phyloP scores from a whole-genome alignment of 1,140 invertebrate species.

The Papilio helenus region DNA sequence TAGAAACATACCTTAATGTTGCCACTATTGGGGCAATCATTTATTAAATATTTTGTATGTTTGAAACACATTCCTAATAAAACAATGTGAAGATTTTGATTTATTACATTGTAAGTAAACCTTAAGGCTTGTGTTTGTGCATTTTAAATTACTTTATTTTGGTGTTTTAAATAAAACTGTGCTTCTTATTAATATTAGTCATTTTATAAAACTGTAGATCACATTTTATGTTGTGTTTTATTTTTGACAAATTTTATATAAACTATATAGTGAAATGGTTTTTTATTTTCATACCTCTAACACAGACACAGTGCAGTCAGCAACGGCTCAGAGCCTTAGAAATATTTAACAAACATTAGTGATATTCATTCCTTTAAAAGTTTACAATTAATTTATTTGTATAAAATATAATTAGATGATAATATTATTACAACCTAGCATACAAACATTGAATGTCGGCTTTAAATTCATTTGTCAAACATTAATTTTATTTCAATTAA shows the following conservation, averaged over 20 bases:
- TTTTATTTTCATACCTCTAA: background rate
- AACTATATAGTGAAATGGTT: background rate
- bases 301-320: no score
- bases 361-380: conserved; percentile 34
- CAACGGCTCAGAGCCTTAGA: background rate
- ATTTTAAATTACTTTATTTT: background rate
- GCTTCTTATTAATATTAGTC: background rate
- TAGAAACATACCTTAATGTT: background rate
- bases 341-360: conserved; percentile 12
- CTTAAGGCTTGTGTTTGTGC: background rate
- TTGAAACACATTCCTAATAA: background rate
- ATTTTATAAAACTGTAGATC: background rate
- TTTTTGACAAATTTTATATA: conserved; percentile 10
- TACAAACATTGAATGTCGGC: no score
- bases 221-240: background rate
- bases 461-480: no score
- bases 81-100: background rate
- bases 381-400: conserved; percentile 41
- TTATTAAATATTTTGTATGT: no score
- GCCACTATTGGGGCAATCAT: no score
- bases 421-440: no score
- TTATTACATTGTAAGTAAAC: no score
- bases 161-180: background rate
- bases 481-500: conserved; percentile 25
- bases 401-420: no score